phyloP scores from a whole-genome alignment of 2,113 vertebrate species.

The Tor tambroides region DNA sequence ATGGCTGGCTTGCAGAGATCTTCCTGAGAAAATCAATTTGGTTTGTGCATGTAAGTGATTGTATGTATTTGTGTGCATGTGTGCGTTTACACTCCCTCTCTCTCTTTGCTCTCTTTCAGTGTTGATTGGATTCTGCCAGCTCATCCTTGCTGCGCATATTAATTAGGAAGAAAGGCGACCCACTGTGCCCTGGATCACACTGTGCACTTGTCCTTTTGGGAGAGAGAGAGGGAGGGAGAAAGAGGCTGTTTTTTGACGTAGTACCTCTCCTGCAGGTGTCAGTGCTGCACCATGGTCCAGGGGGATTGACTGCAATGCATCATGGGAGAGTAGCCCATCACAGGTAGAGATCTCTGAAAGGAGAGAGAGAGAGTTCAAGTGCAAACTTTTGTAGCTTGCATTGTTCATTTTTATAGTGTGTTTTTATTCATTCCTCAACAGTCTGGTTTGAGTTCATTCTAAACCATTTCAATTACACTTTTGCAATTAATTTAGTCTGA shows the following conservation, averaged over 20 bases:
- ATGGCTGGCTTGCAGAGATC: slow-evolving; percentile 1
- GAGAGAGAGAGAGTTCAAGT: neutral
- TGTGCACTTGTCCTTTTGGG: slow-evolving; percentile 46
- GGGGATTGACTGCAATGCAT: slow-evolving; percentile 65
- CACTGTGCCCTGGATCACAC: slow-evolving; percentile 55
- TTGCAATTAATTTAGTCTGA: neutral
- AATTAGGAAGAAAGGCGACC: slow-evolving; percentile 58
- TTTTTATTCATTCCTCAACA: neutral
- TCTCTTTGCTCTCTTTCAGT: slow-evolving; percentile 40
- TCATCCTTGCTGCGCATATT: slow-evolving; percentile 62
- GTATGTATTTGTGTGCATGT: slow-evolving; percentile 35
- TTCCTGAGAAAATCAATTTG: slow-evolving; percentile 17
- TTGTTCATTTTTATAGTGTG: neutral
- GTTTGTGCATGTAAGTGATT: slow-evolving; percentile 19
- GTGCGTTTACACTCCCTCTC: slow-evolving; percentile 24
- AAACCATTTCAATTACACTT: neutral
- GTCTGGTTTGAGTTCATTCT: neutral
- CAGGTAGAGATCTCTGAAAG: slow-evolving; percentile 51
- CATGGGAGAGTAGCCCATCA: slow-evolving; percentile 61
- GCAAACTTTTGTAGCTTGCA: neutral
- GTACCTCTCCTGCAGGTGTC: slow-evolving; percentile 77
- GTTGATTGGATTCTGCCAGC: slow-evolving; percentile 64
- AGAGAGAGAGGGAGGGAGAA: slow-evolving; percentile 38
- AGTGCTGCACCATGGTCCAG: slow-evolving; percentile 73
- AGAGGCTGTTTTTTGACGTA: slow-evolving; percentile 39